Evolutionary conservation across 1,140 invertebrate species (phyloP).

Genomic region (Drosophila quadrilineata): DNA sequence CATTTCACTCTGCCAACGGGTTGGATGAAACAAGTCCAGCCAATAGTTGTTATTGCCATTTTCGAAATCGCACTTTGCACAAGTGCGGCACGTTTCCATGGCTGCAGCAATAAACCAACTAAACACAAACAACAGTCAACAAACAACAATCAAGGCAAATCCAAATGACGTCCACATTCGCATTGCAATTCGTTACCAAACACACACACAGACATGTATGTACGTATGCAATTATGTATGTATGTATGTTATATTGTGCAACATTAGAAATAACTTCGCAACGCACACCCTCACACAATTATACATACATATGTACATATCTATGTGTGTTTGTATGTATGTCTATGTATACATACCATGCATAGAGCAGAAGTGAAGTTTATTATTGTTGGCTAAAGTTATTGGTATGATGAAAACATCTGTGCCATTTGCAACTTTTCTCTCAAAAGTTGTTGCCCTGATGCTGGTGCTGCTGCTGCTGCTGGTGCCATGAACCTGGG

Average conservation of each 20-base stretch:
- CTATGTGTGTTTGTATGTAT: slow-evolving; percentile 19
- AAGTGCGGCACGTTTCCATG: slow-evolving; percentile 80
- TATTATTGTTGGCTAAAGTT: slow-evolving; percentile 16
- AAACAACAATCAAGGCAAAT: slow-evolving; percentile 31
- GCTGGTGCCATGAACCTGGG: slow-evolving; percentile 35
- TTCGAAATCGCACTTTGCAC: slow-evolving; percentile 78
- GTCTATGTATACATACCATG: too few relatives aligned
- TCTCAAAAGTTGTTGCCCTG: slow-evolving; percentile 18
- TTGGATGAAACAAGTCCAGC: slow-evolving; percentile 73
- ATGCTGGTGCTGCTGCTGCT: slow-evolving; percentile 30
- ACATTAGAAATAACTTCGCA: slow-evolving; percentile 41
- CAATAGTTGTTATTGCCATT: slow-evolving; percentile 67
- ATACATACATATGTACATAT: slow-evolving; percentile 1
- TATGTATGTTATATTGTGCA: slow-evolving; percentile 48
- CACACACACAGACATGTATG: background rate
- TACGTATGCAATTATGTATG: background rate
- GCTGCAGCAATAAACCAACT: slow-evolving; percentile 49
- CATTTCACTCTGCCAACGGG: slow-evolving; percentile 67
- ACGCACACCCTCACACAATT: background rate
- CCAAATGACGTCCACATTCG: slow-evolving; percentile 12
- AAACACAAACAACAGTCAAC: slow-evolving; percentile 36
- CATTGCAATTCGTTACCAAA: slow-evolving; percentile 26
- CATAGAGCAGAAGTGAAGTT: too few relatives aligned
- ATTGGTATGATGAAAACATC: slow-evolving; percentile 32
- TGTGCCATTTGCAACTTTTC: slow-evolving; percentile 47